Evolutionary conservation across 2,888 invertebrate genomes (phyloP), one percentile per base, ranked within the genome.

Genomic region (Spodoptera exigua): DNA sequence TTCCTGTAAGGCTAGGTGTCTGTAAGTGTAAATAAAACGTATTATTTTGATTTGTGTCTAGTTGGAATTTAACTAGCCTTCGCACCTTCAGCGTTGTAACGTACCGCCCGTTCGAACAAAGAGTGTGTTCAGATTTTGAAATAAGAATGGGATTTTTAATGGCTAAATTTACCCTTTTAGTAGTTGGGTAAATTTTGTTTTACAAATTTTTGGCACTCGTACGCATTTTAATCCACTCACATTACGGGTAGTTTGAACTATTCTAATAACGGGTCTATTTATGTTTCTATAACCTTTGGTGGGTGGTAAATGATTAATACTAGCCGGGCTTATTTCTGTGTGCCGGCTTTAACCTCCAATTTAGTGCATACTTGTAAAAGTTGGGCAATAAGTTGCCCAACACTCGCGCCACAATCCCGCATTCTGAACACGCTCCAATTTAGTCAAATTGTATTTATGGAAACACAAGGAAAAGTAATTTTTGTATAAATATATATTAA

Each of bases 41-140:
- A 68, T 72, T 60, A 70, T 61, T 63, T 68, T 55, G 60, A 67
- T n/a, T n/a, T 58, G 56, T 27, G 27, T 27, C 27, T 69, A 71
- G 61, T 68, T 72, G 49, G 32, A 66, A 61, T 64, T 57, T 51
- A 9, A 70, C 79, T 83, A 79, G 81, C 77, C 79, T 81, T 76
- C 78, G 84, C 84, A 81, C 81, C 80, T 74, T 72, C 27, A 44
- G 44, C 54, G 55, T 77, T 73, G 65, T 75, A 65, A 61, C 51
- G 40, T 62, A 62, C 68, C 75, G 71, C 75, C 68, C 54, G 21
- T 67, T 44, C 54, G 78, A 76, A 78, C 76, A 76, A 76, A 69
- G 76, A 61, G 76, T 55, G 78, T 76, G 76, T 69, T 76, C 68
- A 68, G 68, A 65, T 60, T 47, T 57, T 3, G 35, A 3, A 21